A percentile compares a stretch with the other conserved stretches of the same genome.
These are phyloP conservation scores for Gymnodraco acuticeps DNA, from an alignment of 2,797 vertebrate species.

Conservation along the genomic window DNA sequence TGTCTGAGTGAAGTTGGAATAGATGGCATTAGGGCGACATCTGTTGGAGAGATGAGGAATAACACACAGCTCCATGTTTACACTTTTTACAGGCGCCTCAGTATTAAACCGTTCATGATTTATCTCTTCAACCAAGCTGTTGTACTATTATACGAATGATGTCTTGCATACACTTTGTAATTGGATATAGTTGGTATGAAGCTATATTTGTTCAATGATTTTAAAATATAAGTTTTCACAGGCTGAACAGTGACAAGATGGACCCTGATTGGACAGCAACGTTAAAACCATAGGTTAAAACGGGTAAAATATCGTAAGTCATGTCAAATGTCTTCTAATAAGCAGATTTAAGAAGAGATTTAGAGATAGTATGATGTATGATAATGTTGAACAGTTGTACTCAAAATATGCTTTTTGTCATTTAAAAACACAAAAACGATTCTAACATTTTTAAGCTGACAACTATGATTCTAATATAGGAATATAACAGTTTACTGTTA, in stretches of 20 bases:
- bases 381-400: too few species aligned
- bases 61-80: neutral
- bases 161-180: neutral
- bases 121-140: neutral
- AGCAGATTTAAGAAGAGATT: too few species aligned
- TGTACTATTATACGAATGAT: too few species aligned
- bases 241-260: neutral
- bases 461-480: too few species aligned
- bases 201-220: neutral
- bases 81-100: neutral
- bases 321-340: too few species aligned
- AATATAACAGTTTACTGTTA: too few species aligned
- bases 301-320: neutral
- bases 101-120: neutral
- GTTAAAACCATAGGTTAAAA: neutral
- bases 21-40: slow-evolving; percentile 44
- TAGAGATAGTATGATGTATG: too few species aligned
- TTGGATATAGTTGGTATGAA: neutral
- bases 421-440: too few species aligned
- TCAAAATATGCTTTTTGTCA: too few species aligned
- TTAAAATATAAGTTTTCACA: slow-evolving; percentile 7
- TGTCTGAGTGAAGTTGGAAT: slow-evolving; percentile 39
- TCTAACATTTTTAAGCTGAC: too few species aligned
- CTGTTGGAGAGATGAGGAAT: slow-evolving; percentile 57
- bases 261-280: neutral